A percentile compares a stretch with the other conserved stretches of the same genome.
phyloP scores from a whole-genome alignment of 2,113 vertebrate genomes.

The Mormoops blainvillei region DNA sequence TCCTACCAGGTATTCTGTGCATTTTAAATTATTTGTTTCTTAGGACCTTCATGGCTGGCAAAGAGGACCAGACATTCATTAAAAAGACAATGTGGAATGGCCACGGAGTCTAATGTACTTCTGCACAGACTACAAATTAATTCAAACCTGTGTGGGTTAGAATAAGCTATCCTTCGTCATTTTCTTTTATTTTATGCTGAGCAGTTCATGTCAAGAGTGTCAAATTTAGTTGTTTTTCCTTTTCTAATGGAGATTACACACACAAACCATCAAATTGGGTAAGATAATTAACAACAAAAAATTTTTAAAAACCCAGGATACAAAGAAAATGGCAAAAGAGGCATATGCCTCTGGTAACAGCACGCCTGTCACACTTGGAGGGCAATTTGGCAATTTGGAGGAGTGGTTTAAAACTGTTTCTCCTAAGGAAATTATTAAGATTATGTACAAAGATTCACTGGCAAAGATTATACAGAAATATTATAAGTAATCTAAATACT shows the following conservation, averaged over 20 bases:
- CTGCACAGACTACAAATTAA: neutral
- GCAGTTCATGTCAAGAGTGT: neutral
- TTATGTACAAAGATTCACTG: neutral
- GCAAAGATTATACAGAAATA: neutral
- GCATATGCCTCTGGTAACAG: neutral
- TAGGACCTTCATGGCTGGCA: constrained; percentile 17
- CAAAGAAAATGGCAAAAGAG: neutral
- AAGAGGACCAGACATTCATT: neutral
- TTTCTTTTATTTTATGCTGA: neutral
- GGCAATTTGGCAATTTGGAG: neutral
- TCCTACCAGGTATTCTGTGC: neutral
- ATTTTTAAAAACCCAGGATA: neutral
- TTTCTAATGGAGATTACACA: neutral
- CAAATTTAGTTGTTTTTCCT: neutral
- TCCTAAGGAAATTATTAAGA: neutral
- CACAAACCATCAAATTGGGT: neutral
- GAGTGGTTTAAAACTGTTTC: neutral
- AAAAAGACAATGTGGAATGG: neutral
- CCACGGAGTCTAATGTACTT: neutral
- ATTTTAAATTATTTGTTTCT: constrained; percentile 41
- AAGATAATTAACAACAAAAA: neutral
- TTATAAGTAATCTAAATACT: neutral
- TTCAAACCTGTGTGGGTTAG: neutral
- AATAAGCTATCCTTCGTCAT: neutral
- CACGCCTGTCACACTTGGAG: neutral